phyloP scores from a whole-genome alignment of 2,797 vertebrate species.

The Petrocephalus schoutedeni region DNA sequence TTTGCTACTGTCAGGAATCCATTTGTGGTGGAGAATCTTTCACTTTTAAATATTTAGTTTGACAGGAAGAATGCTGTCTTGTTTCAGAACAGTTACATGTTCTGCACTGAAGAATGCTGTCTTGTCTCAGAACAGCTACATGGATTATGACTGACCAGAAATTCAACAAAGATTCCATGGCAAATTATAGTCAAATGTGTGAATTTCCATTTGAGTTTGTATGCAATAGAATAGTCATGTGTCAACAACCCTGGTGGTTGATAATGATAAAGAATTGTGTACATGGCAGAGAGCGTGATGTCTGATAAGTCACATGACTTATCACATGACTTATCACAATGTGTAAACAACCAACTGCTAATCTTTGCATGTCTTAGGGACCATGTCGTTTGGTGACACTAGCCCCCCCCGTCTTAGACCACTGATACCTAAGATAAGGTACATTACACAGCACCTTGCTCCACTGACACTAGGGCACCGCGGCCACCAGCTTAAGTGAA shows the following conservation, averaged over 20 bases:
- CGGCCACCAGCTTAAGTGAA: not conserved
- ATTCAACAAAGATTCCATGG: not conserved
- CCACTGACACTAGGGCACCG: not conserved
- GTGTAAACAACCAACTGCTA: not conserved
- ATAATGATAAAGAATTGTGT: slow-evolving; percentile 13
- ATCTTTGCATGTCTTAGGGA: slow-evolving; percentile 4
- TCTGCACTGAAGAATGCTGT: not conserved
- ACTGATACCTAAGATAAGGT: not conserved
- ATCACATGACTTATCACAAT: slow-evolving; percentile 5
- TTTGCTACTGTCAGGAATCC: not conserved
- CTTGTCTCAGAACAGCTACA: not conserved
- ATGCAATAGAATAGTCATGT: not conserved
- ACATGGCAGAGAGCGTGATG: not conserved
- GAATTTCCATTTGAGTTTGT: not conserved
- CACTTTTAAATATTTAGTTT: not conserved
- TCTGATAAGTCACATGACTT: slow-evolving; percentile 8
- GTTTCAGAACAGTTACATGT: not conserved
- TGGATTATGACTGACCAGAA: not conserved
- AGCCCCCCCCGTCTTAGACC: not conserved
- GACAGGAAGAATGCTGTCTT: not conserved
- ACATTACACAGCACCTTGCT: not conserved
- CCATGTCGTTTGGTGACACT: not conserved
- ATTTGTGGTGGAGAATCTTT: not conserved
- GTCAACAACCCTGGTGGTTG: not conserved
- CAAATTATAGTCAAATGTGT: not conserved